phyloP scores from a whole-genome alignment of 2,888 invertebrate genomes.

The Lasiommata megera region DNA sequence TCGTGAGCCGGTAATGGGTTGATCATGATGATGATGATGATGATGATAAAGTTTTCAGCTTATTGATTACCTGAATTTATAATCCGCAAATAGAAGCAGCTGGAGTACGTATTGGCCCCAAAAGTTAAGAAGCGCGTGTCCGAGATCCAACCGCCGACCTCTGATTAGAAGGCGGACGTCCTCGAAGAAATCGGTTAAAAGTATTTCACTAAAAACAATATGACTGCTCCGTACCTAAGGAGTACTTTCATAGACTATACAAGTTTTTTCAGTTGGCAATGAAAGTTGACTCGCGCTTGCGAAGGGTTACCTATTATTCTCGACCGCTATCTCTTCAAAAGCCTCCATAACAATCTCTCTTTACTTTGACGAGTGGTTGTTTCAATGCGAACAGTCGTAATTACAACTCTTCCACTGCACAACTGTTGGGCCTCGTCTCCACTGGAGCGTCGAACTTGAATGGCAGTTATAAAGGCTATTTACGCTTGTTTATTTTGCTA shows the following conservation, averaged over 20 bases:
- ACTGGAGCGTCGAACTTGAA: conserved; percentile 11
- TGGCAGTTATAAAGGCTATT: conserved; percentile 4
- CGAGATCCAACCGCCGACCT: too few relatives aligned
- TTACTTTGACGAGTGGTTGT: conserved; percentile 37
- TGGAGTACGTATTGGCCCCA: too few relatives aligned
- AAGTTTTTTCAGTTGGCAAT: conserved; percentile 19
- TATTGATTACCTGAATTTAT: too few relatives aligned
- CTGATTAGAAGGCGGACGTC: too few relatives aligned
- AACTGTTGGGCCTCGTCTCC: conserved; percentile 12
- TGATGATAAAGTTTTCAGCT: too few relatives aligned
- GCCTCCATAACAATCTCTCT: conserved; percentile 36
- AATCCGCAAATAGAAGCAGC: too few relatives aligned
- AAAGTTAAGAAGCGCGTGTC: too few relatives aligned
- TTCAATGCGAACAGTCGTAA: conserved; percentile 43
- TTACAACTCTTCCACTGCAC: conserved; percentile 30
- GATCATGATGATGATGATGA: too few relatives aligned
- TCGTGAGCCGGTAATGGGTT: too few relatives aligned
- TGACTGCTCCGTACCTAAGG: too few relatives aligned
- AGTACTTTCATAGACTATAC: conserved; percentile 4
- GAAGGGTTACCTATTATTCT: conserved; percentile 35
- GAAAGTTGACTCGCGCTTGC: conserved; percentile 28
- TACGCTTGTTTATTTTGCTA: neutral
- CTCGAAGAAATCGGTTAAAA: too few relatives aligned
- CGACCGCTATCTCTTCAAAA: conserved; percentile 36
- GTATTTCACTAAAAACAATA: too few relatives aligned